Percentiles rank a stretch among this genome's conserved stretches.
Conservation (phyloP, 2,797 vertebrate genomes). For the Thamnophis elegans region DNA sequence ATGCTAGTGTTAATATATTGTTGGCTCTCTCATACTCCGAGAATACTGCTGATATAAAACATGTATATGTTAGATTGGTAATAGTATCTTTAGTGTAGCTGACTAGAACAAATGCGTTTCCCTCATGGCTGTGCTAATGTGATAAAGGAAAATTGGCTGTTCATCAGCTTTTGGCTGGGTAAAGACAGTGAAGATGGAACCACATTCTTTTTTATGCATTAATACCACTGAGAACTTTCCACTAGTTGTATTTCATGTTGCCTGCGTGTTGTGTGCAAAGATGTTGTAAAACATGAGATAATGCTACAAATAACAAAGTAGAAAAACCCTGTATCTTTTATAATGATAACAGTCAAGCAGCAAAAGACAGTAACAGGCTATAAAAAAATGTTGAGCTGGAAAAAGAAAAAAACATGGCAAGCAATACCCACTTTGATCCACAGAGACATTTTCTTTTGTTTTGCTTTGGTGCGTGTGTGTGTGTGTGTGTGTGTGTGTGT, state of each 20-base stretch:
- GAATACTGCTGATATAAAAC: constrained; percentile 99
- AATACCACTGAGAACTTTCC: constrained; percentile 81
- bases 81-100: constrained; percentile 99
- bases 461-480: background rate
- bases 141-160: constrained; percentile 98
- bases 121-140: constrained; percentile 95
- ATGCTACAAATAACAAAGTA: constrained; percentile 87
- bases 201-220: constrained; percentile 82
- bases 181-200: constrained; percentile 83
- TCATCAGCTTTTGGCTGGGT: constrained; percentile 89
- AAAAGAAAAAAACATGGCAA: constrained; percentile 61
- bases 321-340: constrained; percentile 87
- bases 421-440: constrained; percentile 40
- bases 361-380: constrained; percentile 81
- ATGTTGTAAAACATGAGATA: constrained; percentile 88
- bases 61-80: constrained; percentile 99
- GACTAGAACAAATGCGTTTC: constrained; percentile 99
- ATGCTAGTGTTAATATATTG: constrained; percentile 99
- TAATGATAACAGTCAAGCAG: constrained; percentile 88
- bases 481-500: background rate
- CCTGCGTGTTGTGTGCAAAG: constrained; percentile 71
- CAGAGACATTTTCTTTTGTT: background rate
- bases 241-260: constrained; percentile 85
- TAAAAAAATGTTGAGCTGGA: constrained; percentile 75
- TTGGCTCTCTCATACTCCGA: constrained; percentile 85